phyloP scores from a whole-genome alignment of 64 coral and sea anemone genomes.

The Dendrophyllia cribrosa region DNA sequence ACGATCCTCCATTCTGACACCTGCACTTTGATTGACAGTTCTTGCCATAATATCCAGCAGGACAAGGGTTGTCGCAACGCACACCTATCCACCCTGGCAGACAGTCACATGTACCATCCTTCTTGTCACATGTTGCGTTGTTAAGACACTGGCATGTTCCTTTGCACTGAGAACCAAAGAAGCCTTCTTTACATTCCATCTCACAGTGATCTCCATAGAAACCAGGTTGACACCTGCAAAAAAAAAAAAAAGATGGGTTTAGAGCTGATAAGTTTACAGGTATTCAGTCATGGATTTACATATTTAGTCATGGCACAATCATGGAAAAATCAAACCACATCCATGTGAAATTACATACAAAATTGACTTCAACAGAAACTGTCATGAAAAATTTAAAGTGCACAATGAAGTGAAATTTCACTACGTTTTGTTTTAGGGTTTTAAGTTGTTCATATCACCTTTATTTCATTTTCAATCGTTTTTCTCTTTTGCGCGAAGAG shows the following conservation, averaged over 20 bases:
- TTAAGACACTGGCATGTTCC: slow-evolving; percentile 71
- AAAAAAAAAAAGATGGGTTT: not conserved
- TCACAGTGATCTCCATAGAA: slow-evolving; percentile 65
- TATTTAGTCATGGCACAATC: no score
- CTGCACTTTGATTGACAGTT: slow-evolving; percentile 77
- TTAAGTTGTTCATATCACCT: no score
- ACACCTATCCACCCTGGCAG: slow-evolving; percentile 77
- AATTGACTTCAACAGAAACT: no score
- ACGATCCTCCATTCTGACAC: slow-evolving; percentile 84
- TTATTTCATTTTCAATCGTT: no score
- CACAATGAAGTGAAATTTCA: no score
- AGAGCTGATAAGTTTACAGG: not conserved
- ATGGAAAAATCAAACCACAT: no score
- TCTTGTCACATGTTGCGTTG: slow-evolving; percentile 77
- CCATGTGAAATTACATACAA: no score
- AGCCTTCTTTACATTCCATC: slow-evolving; percentile 38
- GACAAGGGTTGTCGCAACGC: slow-evolving; percentile 76
- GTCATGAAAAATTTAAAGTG: no score
- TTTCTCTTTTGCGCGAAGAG: no score
- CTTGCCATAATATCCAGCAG: slow-evolving; percentile 86
- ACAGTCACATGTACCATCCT: slow-evolving; percentile 89
- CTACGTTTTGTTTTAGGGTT: no score
- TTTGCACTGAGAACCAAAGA: slow-evolving; percentile 79
- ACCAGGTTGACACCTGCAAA: slow-evolving; percentile 69
- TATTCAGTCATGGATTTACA: no score